A percentile compares a stretch with the other conserved stretches of the same genome.
Evolutionary conservation across 2,888 invertebrate species (phyloP).

Genomic region (Tinea trinotella): DNA sequence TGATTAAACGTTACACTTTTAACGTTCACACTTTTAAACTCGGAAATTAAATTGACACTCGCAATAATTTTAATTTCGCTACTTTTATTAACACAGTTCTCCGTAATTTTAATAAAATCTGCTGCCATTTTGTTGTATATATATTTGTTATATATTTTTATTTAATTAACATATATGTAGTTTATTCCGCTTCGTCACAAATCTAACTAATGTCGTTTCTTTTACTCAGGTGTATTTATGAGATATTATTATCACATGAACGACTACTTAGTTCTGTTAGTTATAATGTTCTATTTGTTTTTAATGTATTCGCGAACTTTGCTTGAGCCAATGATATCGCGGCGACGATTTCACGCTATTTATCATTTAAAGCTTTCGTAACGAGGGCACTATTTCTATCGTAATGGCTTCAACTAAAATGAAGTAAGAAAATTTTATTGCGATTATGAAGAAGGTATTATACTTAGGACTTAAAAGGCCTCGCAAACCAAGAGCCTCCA

Average conservation of each 20-base stretch:
- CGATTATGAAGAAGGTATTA: constrained; percentile 4
- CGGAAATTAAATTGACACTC: not conserved
- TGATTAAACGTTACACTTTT: not conserved
- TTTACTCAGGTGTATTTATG: constrained; percentile 8
- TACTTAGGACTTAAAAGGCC: too few species aligned
- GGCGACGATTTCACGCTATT: not conserved
- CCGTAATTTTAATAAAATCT: not conserved
- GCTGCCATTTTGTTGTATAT: not conserved
- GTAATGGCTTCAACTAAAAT: constrained; percentile 2
- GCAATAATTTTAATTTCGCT: not conserved
- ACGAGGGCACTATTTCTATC: constrained; percentile 3
- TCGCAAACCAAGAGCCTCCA: too few species aligned
- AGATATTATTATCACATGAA: constrained; percentile 9
- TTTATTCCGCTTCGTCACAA: not conserved
- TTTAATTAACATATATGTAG: not conserved
- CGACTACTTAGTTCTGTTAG: not conserved
- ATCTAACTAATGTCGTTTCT: not conserved
- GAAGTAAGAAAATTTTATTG: not conserved
- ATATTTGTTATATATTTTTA: not conserved
- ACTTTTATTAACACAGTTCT: not conserved
- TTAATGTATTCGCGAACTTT: constrained; percentile 18
- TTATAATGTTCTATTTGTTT: constrained; percentile 2
- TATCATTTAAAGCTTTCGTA: constrained; percentile 6
- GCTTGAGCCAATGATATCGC: constrained; percentile 9
- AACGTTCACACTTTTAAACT: too few species aligned